Base-by-base conservation (phyloP, 2,888 invertebrate species). In the Spisula subtruncata region DNA sequence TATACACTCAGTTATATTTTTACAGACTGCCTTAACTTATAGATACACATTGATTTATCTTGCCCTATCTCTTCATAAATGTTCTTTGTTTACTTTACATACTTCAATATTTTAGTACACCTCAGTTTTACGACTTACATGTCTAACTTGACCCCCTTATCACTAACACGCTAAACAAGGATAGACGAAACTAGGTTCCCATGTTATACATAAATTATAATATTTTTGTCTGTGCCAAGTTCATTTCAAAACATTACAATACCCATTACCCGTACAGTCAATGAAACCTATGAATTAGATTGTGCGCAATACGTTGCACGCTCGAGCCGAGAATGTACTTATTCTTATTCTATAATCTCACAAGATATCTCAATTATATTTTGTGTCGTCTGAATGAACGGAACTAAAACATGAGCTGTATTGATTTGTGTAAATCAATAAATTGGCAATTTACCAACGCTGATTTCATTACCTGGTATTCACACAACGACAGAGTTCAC, bases 341-440 rank as follows among this genome's bases (percentile, higher is more conserved):
- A 25, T n/a, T 66, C 60, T 66, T 66, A 25, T n/a, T 66, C 60
- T 25, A 66, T 66, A 66, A 66, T 66, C 60, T 25, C 12, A 66
- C 60, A 66, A 66, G 75, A 35, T 75, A 75, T 75, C 75, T 32
- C 75, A 32, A 35, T 75, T 75, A 75, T 75, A 75, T 35, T 75
- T 75, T 75, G 14, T 71, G 75, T 75, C 75, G 35, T 75, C 35
- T 32, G 75, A 75, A 32, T 75, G 75, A 75, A 35, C 75, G 16
- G 10, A 66, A 41, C 41, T 41, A 41, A 41, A 41, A 75, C 35
- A 25, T 32, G 75, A 75, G 83, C 84, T 84, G 79, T 82, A 82
- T 85, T 85, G 85, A 85, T 83, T 89, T 75, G 29, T 35, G 81
- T 60, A 88, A 86, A 90, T 89, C 91, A 91, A 91, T 91, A 91